These are phyloP conservation scores for Ceratothoa steindachneri DNA, from an alignment of 2,888 invertebrate genomes.

Conservation along the genomic window DNA sequence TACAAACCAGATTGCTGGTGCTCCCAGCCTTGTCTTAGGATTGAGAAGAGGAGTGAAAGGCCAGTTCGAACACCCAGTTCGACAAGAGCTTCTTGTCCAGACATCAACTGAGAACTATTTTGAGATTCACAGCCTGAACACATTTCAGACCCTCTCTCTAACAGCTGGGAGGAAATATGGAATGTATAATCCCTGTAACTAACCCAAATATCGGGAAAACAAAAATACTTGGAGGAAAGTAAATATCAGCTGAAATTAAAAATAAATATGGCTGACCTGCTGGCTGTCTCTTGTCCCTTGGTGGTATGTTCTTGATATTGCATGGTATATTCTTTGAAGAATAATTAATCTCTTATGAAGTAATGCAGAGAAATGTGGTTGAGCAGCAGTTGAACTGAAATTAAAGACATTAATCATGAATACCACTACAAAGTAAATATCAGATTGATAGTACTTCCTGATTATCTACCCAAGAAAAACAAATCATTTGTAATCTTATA, in stretches of 20 bases:
- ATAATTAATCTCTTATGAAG: conserved; percentile 60
- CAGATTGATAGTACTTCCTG: no score
- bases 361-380: conserved; percentile 60
- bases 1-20: not conserved
- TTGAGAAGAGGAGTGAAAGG: conserved; percentile 60
- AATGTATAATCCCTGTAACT: no score
- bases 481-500: no score
- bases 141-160: not conserved
- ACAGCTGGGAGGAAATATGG: no score
- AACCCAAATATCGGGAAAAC: not conserved
- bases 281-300: not conserved
- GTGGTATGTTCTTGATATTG: conserved; percentile 59
- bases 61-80: conserved; percentile 64
- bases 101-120: not conserved
- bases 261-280: not conserved
- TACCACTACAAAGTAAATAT: not conserved
- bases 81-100: conserved; percentile 57
- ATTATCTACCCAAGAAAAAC: no score
- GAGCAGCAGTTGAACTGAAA: conserved; percentile 58
- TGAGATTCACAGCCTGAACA: not conserved
- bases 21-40: conserved; percentile 61
- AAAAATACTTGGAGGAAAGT: not conserved
- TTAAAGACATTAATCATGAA: not conserved
- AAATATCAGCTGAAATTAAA: not conserved
- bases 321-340: conserved; percentile 60